phyloP scores from a whole-genome alignment of 2,888 invertebrate genomes.

The Belgica antarctica region DNA sequence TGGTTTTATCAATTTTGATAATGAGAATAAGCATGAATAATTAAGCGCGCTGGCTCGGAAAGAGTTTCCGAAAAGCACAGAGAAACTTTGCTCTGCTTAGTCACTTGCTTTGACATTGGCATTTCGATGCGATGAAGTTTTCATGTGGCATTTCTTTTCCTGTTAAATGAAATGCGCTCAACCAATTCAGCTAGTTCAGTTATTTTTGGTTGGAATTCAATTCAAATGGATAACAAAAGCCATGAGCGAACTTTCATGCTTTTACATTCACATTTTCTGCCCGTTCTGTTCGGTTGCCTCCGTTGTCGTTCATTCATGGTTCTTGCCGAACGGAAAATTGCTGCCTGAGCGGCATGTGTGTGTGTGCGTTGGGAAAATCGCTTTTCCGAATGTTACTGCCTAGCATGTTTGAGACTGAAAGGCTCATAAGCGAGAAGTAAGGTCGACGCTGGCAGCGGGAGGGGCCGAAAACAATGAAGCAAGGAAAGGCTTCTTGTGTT shows the following conservation, averaged over 20 bases:
- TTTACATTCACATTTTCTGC: not conserved
- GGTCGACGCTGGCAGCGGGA: not conserved
- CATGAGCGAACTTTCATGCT: not conserved
- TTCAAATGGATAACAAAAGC: not conserved
- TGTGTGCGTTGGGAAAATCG: not conserved
- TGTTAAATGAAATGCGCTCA: no score
- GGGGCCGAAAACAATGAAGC: conserved; percentile 22
- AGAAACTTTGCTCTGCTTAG: no score
- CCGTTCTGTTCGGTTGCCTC: no score
- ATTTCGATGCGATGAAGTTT: no score
- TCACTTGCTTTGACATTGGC: no score
- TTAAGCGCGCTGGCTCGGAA: no score
- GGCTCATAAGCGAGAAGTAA: conserved; percentile 2
- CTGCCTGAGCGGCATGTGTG: not conserved
- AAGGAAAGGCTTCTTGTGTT: conserved; percentile 29
- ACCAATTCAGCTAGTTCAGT: no score
- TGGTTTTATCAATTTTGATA: no score
- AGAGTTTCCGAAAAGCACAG: no score
- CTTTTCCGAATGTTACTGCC: not conserved
- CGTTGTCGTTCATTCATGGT: not conserved
- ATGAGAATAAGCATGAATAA: no score
- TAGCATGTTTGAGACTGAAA: not conserved
- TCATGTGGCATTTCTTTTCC: no score
- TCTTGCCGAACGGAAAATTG: not conserved
- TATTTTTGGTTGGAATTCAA: not conserved